Percentiles rank a stretch among this genome's conserved stretches.
phyloP scores from a whole-genome alignment of 2,113 vertebrate genomes.

The Solea solea region DNA sequence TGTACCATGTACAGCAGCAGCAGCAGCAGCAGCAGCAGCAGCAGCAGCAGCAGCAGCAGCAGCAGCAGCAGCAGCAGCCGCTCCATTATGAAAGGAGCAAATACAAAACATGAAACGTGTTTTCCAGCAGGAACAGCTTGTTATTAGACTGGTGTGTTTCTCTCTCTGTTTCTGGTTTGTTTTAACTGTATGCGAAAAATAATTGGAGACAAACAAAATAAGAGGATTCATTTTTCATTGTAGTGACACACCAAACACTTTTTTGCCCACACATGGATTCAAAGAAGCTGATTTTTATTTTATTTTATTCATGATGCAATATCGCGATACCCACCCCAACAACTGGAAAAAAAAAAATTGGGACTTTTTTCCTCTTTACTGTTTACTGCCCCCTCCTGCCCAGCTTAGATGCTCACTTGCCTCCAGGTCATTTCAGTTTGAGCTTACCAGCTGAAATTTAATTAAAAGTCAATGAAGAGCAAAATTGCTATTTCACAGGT shows the following conservation, averaged over 20 bases:
- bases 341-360: no score
- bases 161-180: neutral
- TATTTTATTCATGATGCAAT: no score
- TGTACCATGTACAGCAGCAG: no score
- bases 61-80: neutral
- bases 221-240: neutral
- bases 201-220: neutral
- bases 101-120: neutral
- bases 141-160: neutral
- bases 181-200: neutral
- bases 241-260: neutral
- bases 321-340: no score
- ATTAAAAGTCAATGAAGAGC: conserved; percentile 61
- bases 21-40: neutral
- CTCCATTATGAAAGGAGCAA: neutral
- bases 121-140: neutral
- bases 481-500: conserved; percentile 37
- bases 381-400: no score
- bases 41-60: neutral
- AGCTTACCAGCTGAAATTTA: conserved; percentile 45
- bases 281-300: no score
- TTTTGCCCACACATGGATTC: neutral
- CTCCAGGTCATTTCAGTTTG: no score
- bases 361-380: no score
- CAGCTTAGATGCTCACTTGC: no score